These are phyloP conservation scores for Struthio camelus DNA, from an alignment of 2,113 vertebrate species.

Conservation along the genomic window DNA sequence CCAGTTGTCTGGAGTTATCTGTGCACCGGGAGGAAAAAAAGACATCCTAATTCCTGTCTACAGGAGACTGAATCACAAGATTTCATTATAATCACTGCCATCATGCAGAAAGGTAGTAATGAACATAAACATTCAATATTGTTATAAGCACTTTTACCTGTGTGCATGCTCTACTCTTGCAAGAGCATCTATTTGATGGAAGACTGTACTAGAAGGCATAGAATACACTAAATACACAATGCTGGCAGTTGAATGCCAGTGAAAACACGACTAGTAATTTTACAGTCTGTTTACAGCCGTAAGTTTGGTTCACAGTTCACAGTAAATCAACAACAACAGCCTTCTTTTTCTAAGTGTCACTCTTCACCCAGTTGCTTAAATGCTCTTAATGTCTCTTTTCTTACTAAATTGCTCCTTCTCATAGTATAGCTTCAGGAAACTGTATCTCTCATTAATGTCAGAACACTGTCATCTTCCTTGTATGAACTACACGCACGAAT, in stretches of 20 bases:
- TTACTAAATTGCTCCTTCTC: neutral
- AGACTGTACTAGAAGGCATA: neutral
- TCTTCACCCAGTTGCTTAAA: neutral
- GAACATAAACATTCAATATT: neutral
- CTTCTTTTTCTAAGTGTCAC: neutral
- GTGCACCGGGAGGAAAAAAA: neutral
- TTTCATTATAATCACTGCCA: too few relatives aligned
- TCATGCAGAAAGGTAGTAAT: neutral
- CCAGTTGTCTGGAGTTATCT: neutral
- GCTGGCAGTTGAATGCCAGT: neutral
- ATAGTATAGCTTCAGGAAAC: neutral
- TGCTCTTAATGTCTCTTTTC: neutral
- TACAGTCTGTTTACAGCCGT: neutral
- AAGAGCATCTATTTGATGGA: neutral
- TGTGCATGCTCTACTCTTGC: neutral
- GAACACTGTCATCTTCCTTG: neutral
- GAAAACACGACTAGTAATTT: neutral
- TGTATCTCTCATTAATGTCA: neutral
- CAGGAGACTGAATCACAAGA: neutral
- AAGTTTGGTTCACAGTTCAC: neutral
- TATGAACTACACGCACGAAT: neutral
- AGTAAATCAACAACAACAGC: neutral
- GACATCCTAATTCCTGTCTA: neutral
- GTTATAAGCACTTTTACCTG: neutral
- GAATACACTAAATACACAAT: neutral